Conservation (phyloP, 2,888 invertebrate species). For the Schrankia costaestrigalis region DNA sequence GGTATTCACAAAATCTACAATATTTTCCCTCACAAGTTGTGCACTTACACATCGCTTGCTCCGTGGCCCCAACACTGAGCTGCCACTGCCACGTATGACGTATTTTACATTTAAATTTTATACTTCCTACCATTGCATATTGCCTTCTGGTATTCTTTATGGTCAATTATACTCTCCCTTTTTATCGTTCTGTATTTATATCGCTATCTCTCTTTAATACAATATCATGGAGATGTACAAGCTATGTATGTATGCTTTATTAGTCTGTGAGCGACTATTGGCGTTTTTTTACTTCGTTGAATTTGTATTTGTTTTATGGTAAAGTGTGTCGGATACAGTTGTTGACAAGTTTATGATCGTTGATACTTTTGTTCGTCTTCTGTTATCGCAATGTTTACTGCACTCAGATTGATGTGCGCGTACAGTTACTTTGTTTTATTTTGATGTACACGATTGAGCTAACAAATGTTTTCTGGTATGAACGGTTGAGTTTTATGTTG, state of each 20-base stretch:
- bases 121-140: constrained; percentile 31
- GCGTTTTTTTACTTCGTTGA: not conserved
- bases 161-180: constrained; percentile 18
- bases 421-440: no score
- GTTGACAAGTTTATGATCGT: no score
- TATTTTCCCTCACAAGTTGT: no score
- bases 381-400: no score
- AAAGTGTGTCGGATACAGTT: no score
- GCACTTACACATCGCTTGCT: not conserved
- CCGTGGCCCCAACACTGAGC: constrained; percentile 20
- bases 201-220: constrained; percentile 17
- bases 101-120: constrained; percentile 46
- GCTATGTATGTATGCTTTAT: constrained; percentile 13
- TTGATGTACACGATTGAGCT: no score
- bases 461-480: no score
- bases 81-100: constrained; percentile 31
- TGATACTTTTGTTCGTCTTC: no score
- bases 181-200: constrained; percentile 12
- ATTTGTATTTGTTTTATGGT: constrained; percentile 1
- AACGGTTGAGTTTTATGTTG: no score
- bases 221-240: no score
- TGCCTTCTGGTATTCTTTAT: constrained; percentile 24
- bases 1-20: no score
- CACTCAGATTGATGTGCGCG: no score
- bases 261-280: constrained; percentile 11